Conservation (phyloP, 2,113 vertebrate species). For the Spea multiplicata region DNA sequence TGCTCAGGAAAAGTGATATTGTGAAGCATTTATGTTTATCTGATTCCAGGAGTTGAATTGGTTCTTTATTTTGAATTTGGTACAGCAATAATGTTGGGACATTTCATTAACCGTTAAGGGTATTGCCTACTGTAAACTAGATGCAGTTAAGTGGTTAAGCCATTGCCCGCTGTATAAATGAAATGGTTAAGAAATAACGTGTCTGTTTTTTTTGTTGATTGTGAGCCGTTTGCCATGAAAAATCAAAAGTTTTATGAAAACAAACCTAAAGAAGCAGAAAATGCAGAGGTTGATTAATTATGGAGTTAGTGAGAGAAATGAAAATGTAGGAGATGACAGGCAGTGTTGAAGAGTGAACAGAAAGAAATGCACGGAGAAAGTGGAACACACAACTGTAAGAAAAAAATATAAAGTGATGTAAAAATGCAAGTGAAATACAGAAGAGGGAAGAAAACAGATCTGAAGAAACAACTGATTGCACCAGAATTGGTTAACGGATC, state of each 20-base stretch:
- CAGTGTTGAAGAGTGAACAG: background rate
- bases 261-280: too few relatives aligned
- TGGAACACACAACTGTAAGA: background rate
- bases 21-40: constrained; percentile 41
- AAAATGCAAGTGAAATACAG: background rate
- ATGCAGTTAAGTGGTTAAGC: background rate
- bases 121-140: background rate
- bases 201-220: background rate
- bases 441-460: background rate
- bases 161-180: too few relatives aligned
- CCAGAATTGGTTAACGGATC: too few relatives aligned
- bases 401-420: background rate
- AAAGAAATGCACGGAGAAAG: too few relatives aligned
- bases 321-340: background rate
- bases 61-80: constrained; percentile 41
- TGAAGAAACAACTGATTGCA: background rate
- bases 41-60: constrained; percentile 29
- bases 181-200: too few relatives aligned
- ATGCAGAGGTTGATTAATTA: background rate
- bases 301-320: background rate
- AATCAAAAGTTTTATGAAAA: too few relatives aligned
- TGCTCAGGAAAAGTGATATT: constrained; percentile 35
- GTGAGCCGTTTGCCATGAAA: constrained; percentile 1
- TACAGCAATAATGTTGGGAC: constrained; percentile 30
- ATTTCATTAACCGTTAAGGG: constrained; percentile 27